These are phyloP conservation scores for Lophotriccus pileatus DNA, from an alignment of 2,797 vertebrate genomes.

Conservation along the genomic window DNA sequence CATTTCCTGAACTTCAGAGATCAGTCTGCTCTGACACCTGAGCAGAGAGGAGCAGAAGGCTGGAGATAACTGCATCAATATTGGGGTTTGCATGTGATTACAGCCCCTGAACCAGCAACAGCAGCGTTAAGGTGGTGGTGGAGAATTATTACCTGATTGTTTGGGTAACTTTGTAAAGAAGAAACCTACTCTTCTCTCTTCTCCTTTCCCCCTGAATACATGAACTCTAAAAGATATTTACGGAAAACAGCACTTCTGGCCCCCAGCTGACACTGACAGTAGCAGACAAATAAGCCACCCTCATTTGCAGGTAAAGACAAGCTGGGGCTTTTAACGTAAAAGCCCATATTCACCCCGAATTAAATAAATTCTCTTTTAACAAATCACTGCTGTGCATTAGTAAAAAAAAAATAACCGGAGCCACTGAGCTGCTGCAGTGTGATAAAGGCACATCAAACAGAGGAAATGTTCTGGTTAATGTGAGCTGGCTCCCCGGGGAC, in stretches of 20 bases:
- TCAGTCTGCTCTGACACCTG: neutral
- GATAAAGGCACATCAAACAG: slow-evolving; percentile 15
- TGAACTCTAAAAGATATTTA: slow-evolving; percentile 15
- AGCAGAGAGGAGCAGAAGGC: neutral
- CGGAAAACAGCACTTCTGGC: slow-evolving; percentile 21
- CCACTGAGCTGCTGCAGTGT: neutral
- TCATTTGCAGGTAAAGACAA: slow-evolving; percentile 48
- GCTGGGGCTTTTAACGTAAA: slow-evolving; percentile 34
- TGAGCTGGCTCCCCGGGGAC: slow-evolving; percentile 17
- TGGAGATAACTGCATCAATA: neutral
- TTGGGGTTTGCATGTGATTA: neutral
- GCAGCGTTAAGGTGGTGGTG: neutral
- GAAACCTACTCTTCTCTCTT: neutral
- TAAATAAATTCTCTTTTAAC: slow-evolving; percentile 49
- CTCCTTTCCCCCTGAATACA: neutral
- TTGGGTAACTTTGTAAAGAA: neutral
- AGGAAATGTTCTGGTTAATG: slow-evolving; percentile 28
- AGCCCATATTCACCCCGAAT: slow-evolving; percentile 11
- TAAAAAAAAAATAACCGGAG: neutral
- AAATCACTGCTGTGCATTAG: slow-evolving; percentile 46
- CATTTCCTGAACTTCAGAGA: neutral
- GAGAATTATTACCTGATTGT: neutral
- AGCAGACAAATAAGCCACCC: slow-evolving; percentile 16
- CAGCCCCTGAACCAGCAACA: neutral
- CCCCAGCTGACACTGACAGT: neutral